phyloP scores from a whole-genome alignment of 2,888 invertebrate genomes.

The Atrina japonica region DNA sequence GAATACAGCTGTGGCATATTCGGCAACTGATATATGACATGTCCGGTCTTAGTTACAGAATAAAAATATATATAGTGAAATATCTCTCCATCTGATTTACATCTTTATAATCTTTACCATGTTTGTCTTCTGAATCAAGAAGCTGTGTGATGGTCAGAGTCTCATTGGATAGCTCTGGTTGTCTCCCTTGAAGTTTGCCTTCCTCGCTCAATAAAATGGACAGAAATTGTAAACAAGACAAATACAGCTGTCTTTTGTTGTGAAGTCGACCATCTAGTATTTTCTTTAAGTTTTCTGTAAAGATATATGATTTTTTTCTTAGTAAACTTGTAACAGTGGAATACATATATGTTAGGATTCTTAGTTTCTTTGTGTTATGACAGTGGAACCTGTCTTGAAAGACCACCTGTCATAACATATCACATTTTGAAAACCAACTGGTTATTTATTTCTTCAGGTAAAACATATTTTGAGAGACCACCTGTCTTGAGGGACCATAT shows the following conservation, averaged over 20 bases:
- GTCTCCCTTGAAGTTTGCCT: constrained; percentile 55
- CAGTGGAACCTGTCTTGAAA: too few species aligned
- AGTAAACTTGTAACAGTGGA: not conserved
- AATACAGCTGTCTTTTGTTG: constrained; percentile 50
- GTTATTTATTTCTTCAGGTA: too few species aligned
- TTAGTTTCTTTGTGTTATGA: not conserved
- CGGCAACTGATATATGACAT: too few species aligned
- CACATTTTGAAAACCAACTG: too few species aligned
- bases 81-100: not conserved
- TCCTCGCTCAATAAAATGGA: constrained; percentile 66
- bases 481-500: too few species aligned
- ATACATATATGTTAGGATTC: too few species aligned
- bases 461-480: too few species aligned
- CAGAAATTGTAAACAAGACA: constrained; percentile 63
- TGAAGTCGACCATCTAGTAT: constrained; percentile 54
- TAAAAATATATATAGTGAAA: too few species aligned
- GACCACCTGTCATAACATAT: too few species aligned
- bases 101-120: not conserved
- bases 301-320: not conserved
- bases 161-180: constrained; percentile 42
- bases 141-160: constrained; percentile 55
- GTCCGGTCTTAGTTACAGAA: too few species aligned
- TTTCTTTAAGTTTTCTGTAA: constrained; percentile 56
- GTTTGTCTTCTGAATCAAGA: constrained; percentile 46
- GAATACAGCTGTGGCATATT: too few species aligned